Percentiles rank a stretch among this genome's conserved stretches.
These are phyloP conservation scores for Potorous gilbertii DNA, from an alignment of 2,797 vertebrate genomes.

Conservation along the genomic window DNA sequence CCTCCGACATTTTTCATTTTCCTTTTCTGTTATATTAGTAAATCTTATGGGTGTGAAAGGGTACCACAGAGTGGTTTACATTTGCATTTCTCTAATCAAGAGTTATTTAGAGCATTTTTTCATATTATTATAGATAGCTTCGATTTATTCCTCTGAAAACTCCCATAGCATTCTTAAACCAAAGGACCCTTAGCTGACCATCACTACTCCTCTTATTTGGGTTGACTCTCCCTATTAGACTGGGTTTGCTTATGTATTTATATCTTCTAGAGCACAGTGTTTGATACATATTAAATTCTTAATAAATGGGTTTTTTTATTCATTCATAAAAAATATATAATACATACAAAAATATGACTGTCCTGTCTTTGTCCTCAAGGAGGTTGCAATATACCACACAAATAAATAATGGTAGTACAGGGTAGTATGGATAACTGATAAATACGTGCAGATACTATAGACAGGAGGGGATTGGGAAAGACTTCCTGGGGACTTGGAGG, in stretches of 20 bases:
- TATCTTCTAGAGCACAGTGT: background rate
- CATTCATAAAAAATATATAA: background rate
- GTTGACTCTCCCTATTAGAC: background rate
- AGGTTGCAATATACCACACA: background rate
- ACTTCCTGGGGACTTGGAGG: background rate
- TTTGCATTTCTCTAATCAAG: too few relatives aligned
- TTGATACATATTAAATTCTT: too few relatives aligned
- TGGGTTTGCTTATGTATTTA: background rate
- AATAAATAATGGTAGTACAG: background rate
- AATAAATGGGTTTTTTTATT: background rate
- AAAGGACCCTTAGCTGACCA: background rate
- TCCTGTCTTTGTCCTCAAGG: background rate
- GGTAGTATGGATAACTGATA: background rate
- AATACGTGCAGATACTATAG: background rate
- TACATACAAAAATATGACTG: background rate
- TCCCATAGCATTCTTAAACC: background rate
- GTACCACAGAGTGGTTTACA: too few relatives aligned
- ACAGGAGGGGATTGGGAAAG: background rate
- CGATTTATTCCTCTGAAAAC: too few relatives aligned
- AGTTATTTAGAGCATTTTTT: too few relatives aligned
- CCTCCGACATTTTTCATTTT: background rate
- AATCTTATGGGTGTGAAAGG: too few relatives aligned
- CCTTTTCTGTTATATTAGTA: too few relatives aligned
- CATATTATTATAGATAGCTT: too few relatives aligned
- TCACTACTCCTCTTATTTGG: background rate